Percentiles rank a stretch among this genome's conserved stretches.
Conservation (phyloP, 2,113 vertebrate species). For the Empidonax traillii region DNA sequence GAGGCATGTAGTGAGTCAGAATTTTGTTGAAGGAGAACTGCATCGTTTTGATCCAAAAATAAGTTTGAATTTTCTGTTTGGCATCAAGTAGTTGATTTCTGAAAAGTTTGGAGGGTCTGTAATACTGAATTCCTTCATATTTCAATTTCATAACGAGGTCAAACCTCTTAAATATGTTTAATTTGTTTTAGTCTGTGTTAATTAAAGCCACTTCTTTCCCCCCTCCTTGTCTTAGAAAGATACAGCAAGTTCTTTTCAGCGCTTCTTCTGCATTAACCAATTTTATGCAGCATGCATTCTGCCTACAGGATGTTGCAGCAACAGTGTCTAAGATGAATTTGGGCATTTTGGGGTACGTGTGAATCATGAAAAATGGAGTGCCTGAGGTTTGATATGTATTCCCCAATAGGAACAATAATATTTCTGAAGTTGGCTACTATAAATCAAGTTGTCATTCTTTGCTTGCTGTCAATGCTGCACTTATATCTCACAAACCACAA, state of each 20-base stretch:
- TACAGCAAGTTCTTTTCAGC: background rate
- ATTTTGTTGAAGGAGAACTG: background rate
- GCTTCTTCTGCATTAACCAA: background rate
- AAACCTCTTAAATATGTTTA: background rate
- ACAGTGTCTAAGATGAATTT: background rate
- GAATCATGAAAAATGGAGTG: background rate
- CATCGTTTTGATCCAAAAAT: background rate
- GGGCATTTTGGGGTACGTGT: background rate
- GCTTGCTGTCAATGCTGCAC: background rate
- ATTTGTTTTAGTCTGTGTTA: background rate
- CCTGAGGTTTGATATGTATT: background rate
- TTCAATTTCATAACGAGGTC: background rate
- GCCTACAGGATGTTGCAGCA: background rate
- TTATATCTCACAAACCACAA: background rate
- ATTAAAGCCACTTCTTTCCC: background rate
- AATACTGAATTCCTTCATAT: background rate
- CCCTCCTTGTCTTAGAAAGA: background rate
- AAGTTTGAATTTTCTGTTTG: background rate
- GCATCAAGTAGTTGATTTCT: background rate
- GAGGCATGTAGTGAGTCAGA: background rate
- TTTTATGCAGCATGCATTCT: background rate
- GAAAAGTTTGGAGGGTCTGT: background rate
- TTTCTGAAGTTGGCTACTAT: background rate
- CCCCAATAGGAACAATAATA: background rate
- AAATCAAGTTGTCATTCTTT: background rate